Conservation (phyloP, 2,888 invertebrate species). For the Magallana nippona region DNA sequence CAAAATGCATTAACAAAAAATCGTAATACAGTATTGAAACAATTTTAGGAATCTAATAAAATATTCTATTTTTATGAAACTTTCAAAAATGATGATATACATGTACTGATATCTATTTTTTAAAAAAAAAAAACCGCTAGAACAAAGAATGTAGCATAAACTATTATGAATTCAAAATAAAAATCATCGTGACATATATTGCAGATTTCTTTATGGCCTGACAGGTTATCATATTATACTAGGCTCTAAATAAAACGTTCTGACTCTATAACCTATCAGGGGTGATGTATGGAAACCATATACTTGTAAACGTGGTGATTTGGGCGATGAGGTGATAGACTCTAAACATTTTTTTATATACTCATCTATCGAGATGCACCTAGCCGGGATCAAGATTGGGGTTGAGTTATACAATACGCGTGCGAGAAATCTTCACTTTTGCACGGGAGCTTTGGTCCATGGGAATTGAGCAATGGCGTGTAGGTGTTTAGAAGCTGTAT, state of each 20-base stretch:
- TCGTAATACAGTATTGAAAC: background rate
- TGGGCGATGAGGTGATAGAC: background rate
- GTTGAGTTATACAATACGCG: slow-evolving; percentile 24
- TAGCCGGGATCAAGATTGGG: background rate
- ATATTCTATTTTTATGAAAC: too few relatives aligned
- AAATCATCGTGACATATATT: background rate
- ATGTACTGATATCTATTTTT: background rate
- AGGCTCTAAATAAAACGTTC: background rate
- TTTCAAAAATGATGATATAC: background rate
- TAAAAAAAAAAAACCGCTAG: background rate
- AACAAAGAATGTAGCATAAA: background rate
- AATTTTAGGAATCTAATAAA: background rate
- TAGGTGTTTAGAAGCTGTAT: background rate
- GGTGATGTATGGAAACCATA: background rate
- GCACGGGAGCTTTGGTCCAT: background rate
- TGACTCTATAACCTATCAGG: slow-evolving; percentile 5
- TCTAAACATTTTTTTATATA: background rate
- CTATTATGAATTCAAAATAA: slow-evolving; percentile 17
- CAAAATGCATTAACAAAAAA: background rate
- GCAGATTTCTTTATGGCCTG: background rate
- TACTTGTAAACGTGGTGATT: background rate
- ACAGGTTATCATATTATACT: background rate
- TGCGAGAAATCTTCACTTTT: slow-evolving; percentile 26
- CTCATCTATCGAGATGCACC: slow-evolving; percentile 24
- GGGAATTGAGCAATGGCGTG: background rate